Conservation (phyloP, 2,797 vertebrate species). For the Danio choprae region DNA sequence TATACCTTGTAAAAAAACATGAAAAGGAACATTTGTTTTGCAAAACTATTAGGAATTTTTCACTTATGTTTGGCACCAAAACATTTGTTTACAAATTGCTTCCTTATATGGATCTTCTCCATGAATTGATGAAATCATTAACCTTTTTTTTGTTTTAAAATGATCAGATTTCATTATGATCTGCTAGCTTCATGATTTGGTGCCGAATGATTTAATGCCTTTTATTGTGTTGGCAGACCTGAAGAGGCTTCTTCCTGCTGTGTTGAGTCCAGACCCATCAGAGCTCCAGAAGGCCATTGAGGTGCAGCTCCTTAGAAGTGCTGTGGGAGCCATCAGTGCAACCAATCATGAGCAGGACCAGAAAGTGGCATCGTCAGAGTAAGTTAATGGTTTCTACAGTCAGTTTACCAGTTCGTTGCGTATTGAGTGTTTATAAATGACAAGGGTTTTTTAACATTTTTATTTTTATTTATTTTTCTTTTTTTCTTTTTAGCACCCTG, state of each 20-base stretch:
- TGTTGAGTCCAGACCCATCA: conserved; percentile 92
- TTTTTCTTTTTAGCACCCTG: conserved; percentile 79
- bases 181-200: neutral
- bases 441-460: neutral
- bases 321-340: conserved; percentile 86
- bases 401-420: neutral
- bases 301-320: conserved; percentile 93
- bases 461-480: conserved; percentile 65
- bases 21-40: too few relatives aligned
- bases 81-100: too few relatives aligned
- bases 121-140: neutral
- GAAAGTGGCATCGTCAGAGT: conserved; percentile 87
- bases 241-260: conserved; percentile 92
- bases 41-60: too few relatives aligned
- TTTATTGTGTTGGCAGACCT: conserved; percentile 79
- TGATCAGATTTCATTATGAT: neutral
- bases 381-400: conserved; percentile 66
- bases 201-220: neutral
- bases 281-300: conserved; percentile 98
- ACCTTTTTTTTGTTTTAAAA: neutral
- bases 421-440: neutral
- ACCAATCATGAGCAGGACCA: conserved; percentile 87
- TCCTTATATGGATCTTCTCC: too few relatives aligned
- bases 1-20: too few relatives aligned
- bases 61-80: too few relatives aligned